Conservation (phyloP, 1,140 invertebrate species). For the Asobara japonica region DNA sequence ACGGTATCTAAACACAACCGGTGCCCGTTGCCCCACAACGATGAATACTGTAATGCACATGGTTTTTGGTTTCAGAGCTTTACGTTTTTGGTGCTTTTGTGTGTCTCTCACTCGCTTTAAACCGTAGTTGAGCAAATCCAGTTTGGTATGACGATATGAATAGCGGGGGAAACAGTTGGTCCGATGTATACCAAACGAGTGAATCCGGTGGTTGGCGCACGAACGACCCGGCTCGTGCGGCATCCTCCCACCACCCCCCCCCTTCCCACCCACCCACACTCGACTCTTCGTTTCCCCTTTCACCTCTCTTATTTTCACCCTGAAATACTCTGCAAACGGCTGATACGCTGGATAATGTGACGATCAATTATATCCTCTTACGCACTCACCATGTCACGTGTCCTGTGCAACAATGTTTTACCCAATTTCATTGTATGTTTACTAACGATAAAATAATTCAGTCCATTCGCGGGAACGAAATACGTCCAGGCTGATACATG, state of each 20-base stretch:
- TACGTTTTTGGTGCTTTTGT: conserved; percentile 3
- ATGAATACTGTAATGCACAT: conserved; percentile 4
- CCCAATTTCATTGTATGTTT: not conserved
- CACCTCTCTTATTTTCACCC: not conserved
- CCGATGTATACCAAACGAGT: conserved; percentile 7
- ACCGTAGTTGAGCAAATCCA: conserved; percentile 10
- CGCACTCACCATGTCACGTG: not conserved
- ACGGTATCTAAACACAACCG: conserved; percentile 36
- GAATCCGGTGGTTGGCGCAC: conserved; percentile 16
- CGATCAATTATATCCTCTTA: conserved; percentile 26
- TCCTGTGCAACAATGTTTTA: not conserved
- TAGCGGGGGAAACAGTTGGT: conserved; percentile 10
- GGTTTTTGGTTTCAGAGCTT: conserved; percentile 15
- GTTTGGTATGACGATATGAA: conserved; percentile 12
- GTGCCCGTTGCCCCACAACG: not conserved
- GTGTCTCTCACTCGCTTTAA: not conserved
- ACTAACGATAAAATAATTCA: too few relatives aligned
- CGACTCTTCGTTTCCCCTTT: not conserved
- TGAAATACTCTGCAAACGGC: conserved; percentile 16
- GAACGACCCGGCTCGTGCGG: not conserved
- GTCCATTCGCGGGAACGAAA: too few relatives aligned
- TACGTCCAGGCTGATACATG: too few relatives aligned
- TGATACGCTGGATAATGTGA: conserved; percentile 13
- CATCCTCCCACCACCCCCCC: conserved; percentile 2
- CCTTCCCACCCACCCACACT: not conserved